Percentiles rank a stretch among this genome's conserved stretches.
Conservation (phyloP, 2,797 vertebrate genomes). For the Otolemur crassicaudatus region DNA sequence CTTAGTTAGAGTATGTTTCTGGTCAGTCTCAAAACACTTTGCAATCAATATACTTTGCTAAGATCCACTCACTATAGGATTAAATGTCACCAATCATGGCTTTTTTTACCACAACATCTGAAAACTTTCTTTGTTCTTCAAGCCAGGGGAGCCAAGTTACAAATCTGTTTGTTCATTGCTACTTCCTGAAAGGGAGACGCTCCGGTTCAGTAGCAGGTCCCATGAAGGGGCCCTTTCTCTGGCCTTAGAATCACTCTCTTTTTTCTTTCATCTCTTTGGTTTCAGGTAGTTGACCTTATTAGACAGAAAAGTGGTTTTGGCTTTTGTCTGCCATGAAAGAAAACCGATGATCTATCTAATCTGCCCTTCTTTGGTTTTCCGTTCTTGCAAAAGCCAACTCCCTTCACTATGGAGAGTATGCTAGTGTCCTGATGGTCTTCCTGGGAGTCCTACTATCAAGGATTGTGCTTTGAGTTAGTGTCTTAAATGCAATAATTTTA, state of each 20-base stretch:
- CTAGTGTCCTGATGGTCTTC: background rate
- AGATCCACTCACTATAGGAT: background rate
- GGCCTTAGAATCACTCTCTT: slow-evolving; percentile 66
- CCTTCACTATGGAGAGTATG: slow-evolving; percentile 17
- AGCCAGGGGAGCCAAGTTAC: slow-evolving; percentile 60
- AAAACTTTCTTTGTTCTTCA: slow-evolving; percentile 78
- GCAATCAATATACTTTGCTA: background rate
- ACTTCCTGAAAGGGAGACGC: slow-evolving; percentile 73
- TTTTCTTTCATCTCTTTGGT: slow-evolving; percentile 64
- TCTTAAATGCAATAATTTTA: slow-evolving; percentile 51
- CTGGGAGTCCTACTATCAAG: background rate
- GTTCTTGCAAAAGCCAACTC: slow-evolving; percentile 48
- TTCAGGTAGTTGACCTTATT: slow-evolving; percentile 71
- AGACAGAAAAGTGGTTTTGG: slow-evolving; percentile 55
- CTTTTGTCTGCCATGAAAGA: slow-evolving; percentile 47
- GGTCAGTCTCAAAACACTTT: background rate
- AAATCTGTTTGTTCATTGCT: slow-evolving; percentile 72
- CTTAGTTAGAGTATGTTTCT: slow-evolving; percentile 6
- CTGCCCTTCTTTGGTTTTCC: slow-evolving; percentile 61
- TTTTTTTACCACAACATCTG: slow-evolving; percentile 62
- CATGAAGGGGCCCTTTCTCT: slow-evolving; percentile 65
- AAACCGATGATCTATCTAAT: slow-evolving; percentile 67
- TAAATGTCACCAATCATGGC: slow-evolving; percentile 49
- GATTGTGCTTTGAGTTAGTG: background rate
- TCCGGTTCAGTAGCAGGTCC: slow-evolving; percentile 23